Evolutionary conservation across 2,888 invertebrate genomes (phyloP).

Genomic region (Idaea aversata): DNA sequence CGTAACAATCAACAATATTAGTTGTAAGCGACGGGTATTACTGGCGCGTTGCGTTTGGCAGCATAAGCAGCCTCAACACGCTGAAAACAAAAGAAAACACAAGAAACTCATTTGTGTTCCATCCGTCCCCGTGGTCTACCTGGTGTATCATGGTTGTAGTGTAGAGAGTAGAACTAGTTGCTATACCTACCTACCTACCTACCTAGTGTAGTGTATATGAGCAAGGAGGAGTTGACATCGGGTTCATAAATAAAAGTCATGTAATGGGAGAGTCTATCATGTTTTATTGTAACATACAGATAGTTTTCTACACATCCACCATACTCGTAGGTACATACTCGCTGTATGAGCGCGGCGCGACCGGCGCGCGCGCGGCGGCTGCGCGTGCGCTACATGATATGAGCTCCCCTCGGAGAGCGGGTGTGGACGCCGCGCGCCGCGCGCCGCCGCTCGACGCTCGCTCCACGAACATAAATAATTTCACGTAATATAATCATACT

Average conservation of each 20-base stretch:
- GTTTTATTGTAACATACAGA: constrained; percentile 77
- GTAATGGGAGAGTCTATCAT: constrained; percentile 56
- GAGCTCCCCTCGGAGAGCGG: constrained; percentile 9
- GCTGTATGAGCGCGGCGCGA: constrained; percentile 52
- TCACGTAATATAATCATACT: constrained; percentile 40
- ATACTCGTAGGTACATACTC: constrained; percentile 66
- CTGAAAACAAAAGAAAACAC: too few relatives aligned
- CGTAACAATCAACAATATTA: too few relatives aligned
- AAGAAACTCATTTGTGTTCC: neutral
- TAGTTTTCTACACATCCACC: constrained; percentile 75
- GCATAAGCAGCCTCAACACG: too few relatives aligned
- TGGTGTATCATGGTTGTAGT: too few relatives aligned
- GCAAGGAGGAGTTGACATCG: neutral
- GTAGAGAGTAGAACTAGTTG: too few relatives aligned
- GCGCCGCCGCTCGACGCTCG: constrained; percentile 13
- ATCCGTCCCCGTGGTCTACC: neutral
- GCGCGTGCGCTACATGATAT: constrained; percentile 19
- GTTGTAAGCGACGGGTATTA: too few relatives aligned
- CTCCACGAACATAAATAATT: constrained; percentile 54
- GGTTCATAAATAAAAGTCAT: constrained; percentile 48
- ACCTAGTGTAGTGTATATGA: neutral
- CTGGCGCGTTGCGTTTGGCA: too few relatives aligned
- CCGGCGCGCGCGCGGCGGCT: constrained; percentile 29
- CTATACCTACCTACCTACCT: too few relatives aligned
- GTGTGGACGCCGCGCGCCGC: too few relatives aligned